phyloP scores from a whole-genome alignment of 1,140 invertebrate genomes.

The Temnothorax longispinosus region DNA sequence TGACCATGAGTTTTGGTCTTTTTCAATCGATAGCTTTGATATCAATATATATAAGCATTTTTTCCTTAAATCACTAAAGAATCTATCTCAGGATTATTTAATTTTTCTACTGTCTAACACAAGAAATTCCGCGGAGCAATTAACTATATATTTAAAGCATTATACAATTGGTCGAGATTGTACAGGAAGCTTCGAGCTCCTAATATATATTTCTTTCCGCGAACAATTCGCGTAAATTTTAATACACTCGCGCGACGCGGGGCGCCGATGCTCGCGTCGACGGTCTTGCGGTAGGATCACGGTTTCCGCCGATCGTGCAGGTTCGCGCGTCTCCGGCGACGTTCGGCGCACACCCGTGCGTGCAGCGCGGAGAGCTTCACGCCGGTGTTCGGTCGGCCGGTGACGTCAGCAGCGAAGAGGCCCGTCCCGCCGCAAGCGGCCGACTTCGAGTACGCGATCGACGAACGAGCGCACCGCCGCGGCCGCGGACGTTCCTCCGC shows the following conservation, averaged over 20 bases:
- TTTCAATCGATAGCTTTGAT: no score
- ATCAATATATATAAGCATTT: no score
- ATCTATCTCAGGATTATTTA: neutral
- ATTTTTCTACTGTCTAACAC: neutral
- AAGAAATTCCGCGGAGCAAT: neutral
- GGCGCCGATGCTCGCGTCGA: neutral
- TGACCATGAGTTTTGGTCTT: no score
- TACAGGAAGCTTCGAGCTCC: no score
- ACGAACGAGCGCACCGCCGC: slow-evolving; percentile 27
- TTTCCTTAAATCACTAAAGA: no score
- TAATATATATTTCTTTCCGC: no score
- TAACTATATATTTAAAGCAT: neutral
- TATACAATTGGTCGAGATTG: no score
- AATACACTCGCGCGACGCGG: neutral
- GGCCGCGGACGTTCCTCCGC: slow-evolving; percentile 44
- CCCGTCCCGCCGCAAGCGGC: slow-evolving; percentile 61
- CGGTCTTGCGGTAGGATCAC: slow-evolving; percentile 11
- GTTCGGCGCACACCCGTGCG: slow-evolving; percentile 65
- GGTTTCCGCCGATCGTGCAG: slow-evolving; percentile 68
- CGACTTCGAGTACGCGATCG: slow-evolving; percentile 64
- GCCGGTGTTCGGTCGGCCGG: slow-evolving; percentile 77
- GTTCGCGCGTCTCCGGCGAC: slow-evolving; percentile 67
- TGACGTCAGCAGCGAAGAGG: slow-evolving; percentile 76
- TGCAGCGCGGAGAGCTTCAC: slow-evolving; percentile 74
- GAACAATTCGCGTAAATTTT: neutral